Evolutionary conservation across 2,797 vertebrate genomes (phyloP), one percentile per base, ranked within the genome.

Genomic region (Phrynocephalus forsythii): DNA sequence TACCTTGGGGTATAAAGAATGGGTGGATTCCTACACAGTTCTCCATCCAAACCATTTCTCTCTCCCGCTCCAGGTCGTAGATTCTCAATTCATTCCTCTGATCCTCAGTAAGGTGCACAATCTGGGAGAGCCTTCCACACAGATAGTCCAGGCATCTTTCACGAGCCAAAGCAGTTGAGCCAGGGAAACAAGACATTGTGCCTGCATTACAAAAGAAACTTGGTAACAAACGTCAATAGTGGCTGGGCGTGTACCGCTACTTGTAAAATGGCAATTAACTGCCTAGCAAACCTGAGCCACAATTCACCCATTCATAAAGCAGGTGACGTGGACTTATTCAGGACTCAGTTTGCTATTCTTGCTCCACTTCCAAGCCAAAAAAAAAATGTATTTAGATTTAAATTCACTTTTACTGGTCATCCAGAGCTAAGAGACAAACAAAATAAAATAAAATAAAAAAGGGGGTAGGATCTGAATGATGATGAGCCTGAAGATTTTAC

Each of bases 1-100:
- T 96, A 98, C 99, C 98, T 95, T 96, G 96, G 72, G 97, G 94
- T 82, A 99, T 98, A 96, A 98, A 99, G 96, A 99, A 99, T 0
- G 99, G 99, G 73, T 97, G 96, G 67, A 99, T 98, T 93, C 98
- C 99, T 80, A 99, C 98, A 69, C 96, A 97, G 88, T 96, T 96
- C 50, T 98, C 97, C 10, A 97, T 97, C 96, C 97, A 98, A 87
- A 97, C 95, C 7, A 98, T 97, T 86, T 98, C 97, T 81, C 96
- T 96, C 10, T 94, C 87, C 83, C 97, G 94, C 60, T 92, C 93
- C 94, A 94, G 96, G 91, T 99, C 97, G 73, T 99, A 99, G 85
- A 99, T 98, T 86, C 95, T 96, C 13, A 99, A 94, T 52, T 98
- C 97, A 0, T 96, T 97, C 94, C 96, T 96, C 94, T 97, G 96